phyloP scores from a whole-genome alignment of 2,888 invertebrate species.

The Melanchra persicariae region DNA sequence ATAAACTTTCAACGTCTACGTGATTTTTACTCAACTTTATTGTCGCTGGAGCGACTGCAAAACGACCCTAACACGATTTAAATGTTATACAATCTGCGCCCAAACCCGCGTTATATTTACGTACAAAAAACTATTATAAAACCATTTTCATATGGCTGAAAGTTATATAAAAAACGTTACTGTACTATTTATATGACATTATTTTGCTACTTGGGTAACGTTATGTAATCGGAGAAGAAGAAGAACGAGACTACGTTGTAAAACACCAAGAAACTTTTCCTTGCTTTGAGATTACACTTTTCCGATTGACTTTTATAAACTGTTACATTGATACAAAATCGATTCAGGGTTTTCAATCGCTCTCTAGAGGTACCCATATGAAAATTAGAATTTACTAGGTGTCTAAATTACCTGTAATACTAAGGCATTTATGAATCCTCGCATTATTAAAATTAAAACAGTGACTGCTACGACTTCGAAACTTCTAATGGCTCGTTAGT shows the following conservation, averaged over 20 bases:
- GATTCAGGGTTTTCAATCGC: neutral
- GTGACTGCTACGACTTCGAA: neutral
- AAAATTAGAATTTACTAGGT: neutral
- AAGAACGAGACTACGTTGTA: neutral
- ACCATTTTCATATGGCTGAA: too few species aligned
- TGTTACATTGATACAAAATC: slow-evolving; percentile 5
- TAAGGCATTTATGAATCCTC: neutral
- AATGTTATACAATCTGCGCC: too few species aligned
- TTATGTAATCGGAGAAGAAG: neutral
- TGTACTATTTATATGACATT: too few species aligned
- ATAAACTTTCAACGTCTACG: too few species aligned
- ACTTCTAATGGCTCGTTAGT: neutral
- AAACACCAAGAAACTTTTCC: neutral
- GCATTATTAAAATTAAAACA: neutral
- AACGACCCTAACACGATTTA: too few species aligned
- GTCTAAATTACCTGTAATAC: neutral
- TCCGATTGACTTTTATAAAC: neutral
- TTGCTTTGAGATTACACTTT: neutral
- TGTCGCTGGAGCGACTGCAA: too few species aligned
- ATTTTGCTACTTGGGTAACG: too few species aligned
- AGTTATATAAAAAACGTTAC: too few species aligned
- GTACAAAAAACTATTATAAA: too few species aligned
- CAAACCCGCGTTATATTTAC: too few species aligned
- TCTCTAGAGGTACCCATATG: neutral
- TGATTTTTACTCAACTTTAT: too few species aligned